Evolutionary conservation across 37 sponge, comb jelly and placozoan genomes (phyloP).

Genomic region (Bolinopsis microptera): DNA sequence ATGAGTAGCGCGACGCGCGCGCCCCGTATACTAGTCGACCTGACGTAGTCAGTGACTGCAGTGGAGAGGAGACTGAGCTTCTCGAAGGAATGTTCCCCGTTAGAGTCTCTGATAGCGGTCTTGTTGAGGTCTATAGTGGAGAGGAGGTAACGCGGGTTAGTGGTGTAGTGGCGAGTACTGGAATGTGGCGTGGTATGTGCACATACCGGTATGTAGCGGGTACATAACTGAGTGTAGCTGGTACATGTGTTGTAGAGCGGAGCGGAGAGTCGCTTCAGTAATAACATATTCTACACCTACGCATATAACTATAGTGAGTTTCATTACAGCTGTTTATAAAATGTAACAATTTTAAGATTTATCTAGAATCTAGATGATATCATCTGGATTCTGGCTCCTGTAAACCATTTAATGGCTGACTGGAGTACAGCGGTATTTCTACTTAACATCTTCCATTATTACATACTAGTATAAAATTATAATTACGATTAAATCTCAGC

Average conservation of each 20-base stretch:
- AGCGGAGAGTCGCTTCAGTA: neutral
- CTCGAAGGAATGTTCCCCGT: conserved; percentile 19
- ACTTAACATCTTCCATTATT: too few species aligned
- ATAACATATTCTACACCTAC: too few species aligned
- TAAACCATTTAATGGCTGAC: too few species aligned
- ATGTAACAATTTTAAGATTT: too few species aligned
- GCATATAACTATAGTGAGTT: too few species aligned
- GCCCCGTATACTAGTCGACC: neutral
- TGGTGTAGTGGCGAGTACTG: neutral
- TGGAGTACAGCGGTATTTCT: too few species aligned
- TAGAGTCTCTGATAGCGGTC: conserved; percentile 52
- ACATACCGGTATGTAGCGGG: neutral
- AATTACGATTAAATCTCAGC: too few species aligned
- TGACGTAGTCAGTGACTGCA: neutral
- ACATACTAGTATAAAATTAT: too few species aligned
- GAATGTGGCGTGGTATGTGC: neutral
- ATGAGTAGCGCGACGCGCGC: conserved; percentile 22
- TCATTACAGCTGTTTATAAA: too few species aligned
- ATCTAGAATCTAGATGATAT: too few species aligned
- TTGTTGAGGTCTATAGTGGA: neutral
- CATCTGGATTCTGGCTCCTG: too few species aligned
- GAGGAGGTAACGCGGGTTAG: conserved; percentile 20
- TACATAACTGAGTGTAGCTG: neutral
- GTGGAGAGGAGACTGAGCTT: conserved; percentile 13
- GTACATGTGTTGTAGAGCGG: neutral